Evolutionary conservation across 2,113 vertebrate genomes (phyloP).

Genomic region (Rhipidura dahli): DNA sequence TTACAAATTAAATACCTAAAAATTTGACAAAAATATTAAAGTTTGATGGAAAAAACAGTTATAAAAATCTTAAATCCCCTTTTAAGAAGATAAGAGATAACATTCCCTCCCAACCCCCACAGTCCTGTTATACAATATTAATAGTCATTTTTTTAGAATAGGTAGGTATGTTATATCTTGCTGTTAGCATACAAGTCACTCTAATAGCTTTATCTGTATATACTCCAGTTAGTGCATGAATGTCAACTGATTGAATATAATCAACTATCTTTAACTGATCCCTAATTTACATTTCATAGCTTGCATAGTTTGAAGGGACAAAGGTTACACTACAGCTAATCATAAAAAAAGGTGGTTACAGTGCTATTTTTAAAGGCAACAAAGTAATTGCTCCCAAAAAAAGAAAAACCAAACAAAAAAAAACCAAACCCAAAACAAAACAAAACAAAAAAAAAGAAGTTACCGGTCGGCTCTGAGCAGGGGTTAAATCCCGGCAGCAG

Average conservation of each 20-base stretch:
- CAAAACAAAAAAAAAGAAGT: neutral
- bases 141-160: constrained; percentile 75
- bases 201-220: constrained; percentile 76
- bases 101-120: constrained; percentile 62
- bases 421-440: neutral
- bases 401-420: neutral
- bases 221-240: constrained; percentile 75
- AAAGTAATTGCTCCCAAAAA: constrained; percentile 69
- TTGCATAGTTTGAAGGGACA: constrained; percentile 83
- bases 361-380: constrained; percentile 79
- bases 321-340: constrained; percentile 77
- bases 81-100: constrained; percentile 75
- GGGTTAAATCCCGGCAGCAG: constrained; percentile 65
- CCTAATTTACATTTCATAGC: constrained; percentile 78
- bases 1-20: constrained; percentile 85
- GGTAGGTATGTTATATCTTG: constrained; percentile 76
- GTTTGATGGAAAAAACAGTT: constrained; percentile 81
- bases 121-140: constrained; percentile 77
- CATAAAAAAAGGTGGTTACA: constrained; percentile 76
- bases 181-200: constrained; percentile 74
- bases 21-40: constrained; percentile 83
- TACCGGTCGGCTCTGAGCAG: constrained; percentile 59
- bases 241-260: constrained; percentile 73
- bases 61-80: constrained; percentile 80
- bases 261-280: constrained; percentile 73